Evolutionary conservation across 2,113 vertebrate species (phyloP).

Genomic region (Lasiurus cinereus): DNA sequence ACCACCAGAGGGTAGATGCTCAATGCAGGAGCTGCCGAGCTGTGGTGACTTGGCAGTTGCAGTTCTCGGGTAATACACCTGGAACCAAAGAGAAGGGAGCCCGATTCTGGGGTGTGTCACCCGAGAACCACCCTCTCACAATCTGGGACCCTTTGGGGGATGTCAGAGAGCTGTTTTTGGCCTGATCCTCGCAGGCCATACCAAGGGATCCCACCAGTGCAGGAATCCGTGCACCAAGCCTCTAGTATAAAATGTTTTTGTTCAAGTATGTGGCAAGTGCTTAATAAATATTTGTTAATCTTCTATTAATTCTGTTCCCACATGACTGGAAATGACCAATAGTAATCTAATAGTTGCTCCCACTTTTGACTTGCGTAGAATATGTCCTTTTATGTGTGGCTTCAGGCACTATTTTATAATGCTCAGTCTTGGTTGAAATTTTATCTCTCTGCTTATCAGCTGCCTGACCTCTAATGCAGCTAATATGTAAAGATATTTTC

Average conservation of each 20-base stretch:
- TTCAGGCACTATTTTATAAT: slow-evolving; percentile 46
- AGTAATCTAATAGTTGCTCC: not conserved
- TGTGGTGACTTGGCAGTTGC: too few relatives aligned
- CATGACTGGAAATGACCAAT: not conserved
- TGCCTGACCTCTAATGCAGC: not conserved
- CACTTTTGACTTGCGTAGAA: not conserved
- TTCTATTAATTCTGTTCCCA: not conserved
- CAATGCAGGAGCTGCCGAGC: too few relatives aligned
- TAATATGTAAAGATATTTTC: not conserved
- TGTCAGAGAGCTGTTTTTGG: too few relatives aligned
- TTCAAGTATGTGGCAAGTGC: not conserved
- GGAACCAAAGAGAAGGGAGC: too few relatives aligned
- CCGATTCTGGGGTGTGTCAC: too few relatives aligned
- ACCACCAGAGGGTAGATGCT: too few relatives aligned
- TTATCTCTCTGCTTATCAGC: slow-evolving; percentile 14
- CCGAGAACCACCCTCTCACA: too few relatives aligned
- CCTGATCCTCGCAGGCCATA: too few relatives aligned
- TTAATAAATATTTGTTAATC: slow-evolving; percentile 35
- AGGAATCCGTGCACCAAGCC: too few relatives aligned
- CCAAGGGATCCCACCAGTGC: too few relatives aligned
- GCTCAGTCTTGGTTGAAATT: slow-evolving; percentile 2
- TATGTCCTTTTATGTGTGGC: not conserved
- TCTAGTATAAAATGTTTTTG: not conserved
- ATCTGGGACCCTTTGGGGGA: too few relatives aligned
- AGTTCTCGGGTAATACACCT: too few relatives aligned